phyloP scores from a whole-genome alignment of 64 coral and sea anemone species.

The Orbicella faveolata region DNA sequence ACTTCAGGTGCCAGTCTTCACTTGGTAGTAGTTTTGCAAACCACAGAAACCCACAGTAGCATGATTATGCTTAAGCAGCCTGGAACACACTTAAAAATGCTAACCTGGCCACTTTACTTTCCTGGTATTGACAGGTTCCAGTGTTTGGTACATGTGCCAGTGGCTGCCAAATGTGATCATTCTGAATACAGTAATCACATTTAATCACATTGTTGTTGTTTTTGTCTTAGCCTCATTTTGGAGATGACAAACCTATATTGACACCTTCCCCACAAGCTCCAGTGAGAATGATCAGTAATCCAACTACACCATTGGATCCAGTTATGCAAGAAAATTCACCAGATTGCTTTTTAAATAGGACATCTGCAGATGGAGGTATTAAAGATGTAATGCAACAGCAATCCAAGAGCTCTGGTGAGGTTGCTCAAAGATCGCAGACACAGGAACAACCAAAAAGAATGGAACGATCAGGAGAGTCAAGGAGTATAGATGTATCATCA shows the following conservation, averaged over 20 bases:
- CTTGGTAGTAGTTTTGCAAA: no score
- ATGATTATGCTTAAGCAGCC: no score
- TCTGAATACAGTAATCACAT: not conserved
- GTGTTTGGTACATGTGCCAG: no score
- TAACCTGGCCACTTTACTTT: no score
- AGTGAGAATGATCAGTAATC: conserved; percentile 33
- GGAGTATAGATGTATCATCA: not conserved
- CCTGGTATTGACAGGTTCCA: no score
- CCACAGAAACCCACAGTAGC: no score
- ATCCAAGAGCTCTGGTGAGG: not conserved
- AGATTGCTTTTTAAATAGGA: not conserved
- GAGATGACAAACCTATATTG: conserved; percentile 58
- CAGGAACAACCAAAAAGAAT: not conserved
- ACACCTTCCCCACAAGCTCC: conserved; percentile 71
- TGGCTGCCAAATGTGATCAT: not conserved
- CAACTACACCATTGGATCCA: conserved; percentile 7
- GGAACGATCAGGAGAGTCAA: conserved; percentile 4
- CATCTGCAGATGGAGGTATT: not conserved
- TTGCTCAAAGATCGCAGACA: not conserved
- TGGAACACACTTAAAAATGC: no score
- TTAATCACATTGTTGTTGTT: not conserved
- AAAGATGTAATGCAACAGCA: not conserved
- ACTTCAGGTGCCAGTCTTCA: no score
- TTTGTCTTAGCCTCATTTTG: conserved; percentile 85
- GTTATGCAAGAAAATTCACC: not conserved